phyloP scores from a whole-genome alignment of 2,113 vertebrate genomes.

The Dicaeum eximium region DNA sequence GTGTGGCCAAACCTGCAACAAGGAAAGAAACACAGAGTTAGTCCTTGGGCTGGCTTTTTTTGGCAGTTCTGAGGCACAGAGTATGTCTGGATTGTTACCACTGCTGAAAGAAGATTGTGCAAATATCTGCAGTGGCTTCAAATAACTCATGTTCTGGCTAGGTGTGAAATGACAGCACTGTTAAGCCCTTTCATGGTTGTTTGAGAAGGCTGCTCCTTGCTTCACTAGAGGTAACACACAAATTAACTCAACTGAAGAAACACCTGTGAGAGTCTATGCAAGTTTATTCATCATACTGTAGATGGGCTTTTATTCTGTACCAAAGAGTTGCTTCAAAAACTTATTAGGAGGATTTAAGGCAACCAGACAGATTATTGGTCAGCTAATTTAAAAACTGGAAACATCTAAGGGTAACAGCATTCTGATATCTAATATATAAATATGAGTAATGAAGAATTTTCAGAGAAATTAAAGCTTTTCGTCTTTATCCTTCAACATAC shows the following conservation, averaged over 20 bases:
- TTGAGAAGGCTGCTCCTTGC: not conserved
- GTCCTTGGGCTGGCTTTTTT: not conserved
- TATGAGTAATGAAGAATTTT: not conserved
- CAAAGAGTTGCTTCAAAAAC: not conserved
- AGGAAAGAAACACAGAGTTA: not conserved
- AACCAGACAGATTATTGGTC: not conserved
- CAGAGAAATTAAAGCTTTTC: not conserved
- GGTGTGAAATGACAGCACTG: not conserved
- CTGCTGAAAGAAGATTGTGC: not conserved
- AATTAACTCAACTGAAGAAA: not conserved
- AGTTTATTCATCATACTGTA: not conserved
- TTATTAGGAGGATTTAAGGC: not conserved
- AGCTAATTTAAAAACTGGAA: not conserved
- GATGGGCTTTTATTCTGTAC: not conserved
- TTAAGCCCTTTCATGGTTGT: not conserved
- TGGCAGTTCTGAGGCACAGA: not conserved
- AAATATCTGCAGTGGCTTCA: not conserved
- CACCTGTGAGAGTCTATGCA: not conserved
- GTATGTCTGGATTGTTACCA: not conserved
- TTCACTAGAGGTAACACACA: not conserved
- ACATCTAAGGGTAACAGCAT: not conserved
- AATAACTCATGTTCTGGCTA: not conserved
- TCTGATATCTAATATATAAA: not conserved
- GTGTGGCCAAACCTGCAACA: slow-evolving; percentile 86
- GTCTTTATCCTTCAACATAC: not conserved